phyloP scores from a whole-genome alignment of 2,797 vertebrate species.

The Rhyacichthys aspro region DNA sequence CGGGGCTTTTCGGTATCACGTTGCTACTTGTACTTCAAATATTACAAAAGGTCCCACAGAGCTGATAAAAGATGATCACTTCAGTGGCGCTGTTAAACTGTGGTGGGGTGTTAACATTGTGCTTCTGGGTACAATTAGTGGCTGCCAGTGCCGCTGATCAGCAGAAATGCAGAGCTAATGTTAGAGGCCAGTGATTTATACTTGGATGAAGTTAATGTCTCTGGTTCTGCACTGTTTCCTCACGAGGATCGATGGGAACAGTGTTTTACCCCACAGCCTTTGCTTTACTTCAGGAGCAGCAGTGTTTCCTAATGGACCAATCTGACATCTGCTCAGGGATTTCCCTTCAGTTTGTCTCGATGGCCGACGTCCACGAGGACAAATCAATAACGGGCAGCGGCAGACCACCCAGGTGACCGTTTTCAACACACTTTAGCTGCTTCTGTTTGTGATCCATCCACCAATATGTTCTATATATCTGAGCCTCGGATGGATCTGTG shows the following conservation, averaged over 20 bases:
- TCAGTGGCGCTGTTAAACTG: background rate
- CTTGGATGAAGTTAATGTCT: conserved; percentile 12
- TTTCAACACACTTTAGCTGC: conserved; percentile 54
- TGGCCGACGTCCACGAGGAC: conserved; percentile 76
- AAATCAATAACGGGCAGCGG: conserved; percentile 83
- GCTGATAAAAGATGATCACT: conserved; percentile 19
- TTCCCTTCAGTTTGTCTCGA: conserved; percentile 77
- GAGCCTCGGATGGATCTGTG: no score
- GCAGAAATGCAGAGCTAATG: background rate
- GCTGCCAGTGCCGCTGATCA: conserved; percentile 2
- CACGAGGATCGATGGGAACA: conserved; percentile 7
- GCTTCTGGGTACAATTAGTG: background rate
- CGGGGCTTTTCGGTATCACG: conserved; percentile 31
- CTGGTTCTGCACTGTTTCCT: conserved; percentile 8
- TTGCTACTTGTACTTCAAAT: conserved; percentile 22
- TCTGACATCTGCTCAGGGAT: conserved; percentile 85
- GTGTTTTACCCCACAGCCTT: conserved; percentile 42
- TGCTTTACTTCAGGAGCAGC: conserved; percentile 69
- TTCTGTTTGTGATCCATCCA: no score
- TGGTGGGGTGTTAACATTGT: background rate
- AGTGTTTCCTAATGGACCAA: conserved; percentile 78
- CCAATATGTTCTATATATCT: no score
- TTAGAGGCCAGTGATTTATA: conserved; percentile 40
- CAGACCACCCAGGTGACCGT: conserved; percentile 43
- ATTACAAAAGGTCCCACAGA: conserved; percentile 33